phyloP scores from a whole-genome alignment of 1,140 invertebrate species.

The Sarcophaga peregrina region DNA sequence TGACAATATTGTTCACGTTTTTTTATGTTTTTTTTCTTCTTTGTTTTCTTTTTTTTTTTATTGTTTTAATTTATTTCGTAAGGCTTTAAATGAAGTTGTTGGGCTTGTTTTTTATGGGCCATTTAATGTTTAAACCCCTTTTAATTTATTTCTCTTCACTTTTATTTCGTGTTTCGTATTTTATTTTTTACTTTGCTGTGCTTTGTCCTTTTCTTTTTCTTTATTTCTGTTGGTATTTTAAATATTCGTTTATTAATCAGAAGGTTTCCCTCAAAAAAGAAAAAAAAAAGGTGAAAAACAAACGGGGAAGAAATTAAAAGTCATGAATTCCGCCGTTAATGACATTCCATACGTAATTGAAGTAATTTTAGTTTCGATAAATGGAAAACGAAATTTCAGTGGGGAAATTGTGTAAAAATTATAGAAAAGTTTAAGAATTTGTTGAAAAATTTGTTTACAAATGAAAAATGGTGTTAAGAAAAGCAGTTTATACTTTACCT shows the following conservation, averaged over 20 bases:
- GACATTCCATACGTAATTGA: not conserved
- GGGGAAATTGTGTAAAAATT: too few relatives aligned
- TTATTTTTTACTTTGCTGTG: not conserved
- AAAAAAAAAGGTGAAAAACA: not conserved
- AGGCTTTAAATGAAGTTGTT: slow-evolving; percentile 15
- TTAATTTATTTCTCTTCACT: not conserved
- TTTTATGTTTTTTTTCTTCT: too few relatives aligned
- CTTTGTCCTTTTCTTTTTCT: not conserved
- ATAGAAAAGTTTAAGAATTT: not conserved
- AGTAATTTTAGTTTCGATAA: not conserved
- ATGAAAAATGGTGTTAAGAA: not conserved
- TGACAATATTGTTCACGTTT: slow-evolving; percentile 24
- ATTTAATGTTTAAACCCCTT: slow-evolving; percentile 32
- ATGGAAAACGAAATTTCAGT: too few relatives aligned
- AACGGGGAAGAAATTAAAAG: not conserved
- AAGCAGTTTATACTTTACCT: not conserved
- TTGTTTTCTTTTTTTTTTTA: not conserved
- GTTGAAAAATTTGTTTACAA: not conserved
- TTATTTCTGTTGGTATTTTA: slow-evolving; percentile 3
- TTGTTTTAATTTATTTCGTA: not conserved
- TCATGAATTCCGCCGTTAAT: not conserved
- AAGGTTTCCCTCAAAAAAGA: not conserved
- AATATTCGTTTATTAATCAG: slow-evolving; percentile 31
- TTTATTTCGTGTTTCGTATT: not conserved
- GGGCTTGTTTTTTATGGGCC: slow-evolving; percentile 15